These are phyloP conservation scores for Campylomormyrus numenius DNA, from an alignment of 2,113 vertebrate species.

Conservation along the genomic window DNA sequence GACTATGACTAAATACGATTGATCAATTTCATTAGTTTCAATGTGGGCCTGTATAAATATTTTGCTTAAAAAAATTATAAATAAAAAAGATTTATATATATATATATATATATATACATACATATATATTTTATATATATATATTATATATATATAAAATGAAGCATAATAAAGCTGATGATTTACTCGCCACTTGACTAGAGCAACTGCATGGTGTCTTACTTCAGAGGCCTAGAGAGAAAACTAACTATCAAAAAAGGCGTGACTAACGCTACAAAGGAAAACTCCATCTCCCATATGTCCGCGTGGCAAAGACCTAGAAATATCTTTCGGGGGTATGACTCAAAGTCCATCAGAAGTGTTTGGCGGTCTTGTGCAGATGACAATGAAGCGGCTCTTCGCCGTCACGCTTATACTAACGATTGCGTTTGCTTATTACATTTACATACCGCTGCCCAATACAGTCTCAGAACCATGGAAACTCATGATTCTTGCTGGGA, in stretches of 20 bases:
- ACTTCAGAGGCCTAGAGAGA: neutral
- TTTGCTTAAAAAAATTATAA: neutral
- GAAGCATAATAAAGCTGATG: neutral
- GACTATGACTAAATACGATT: neutral
- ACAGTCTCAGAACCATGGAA: conserved; percentile 68
- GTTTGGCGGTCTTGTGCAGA: neutral
- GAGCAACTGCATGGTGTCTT: neutral
- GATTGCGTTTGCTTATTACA: conserved; percentile 63
- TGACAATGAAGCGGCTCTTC: conserved; percentile 40
- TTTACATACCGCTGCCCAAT: conserved; percentile 69
- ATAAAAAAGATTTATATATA: too few relatives aligned
- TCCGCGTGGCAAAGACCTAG: neutral
- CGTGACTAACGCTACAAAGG: neutral
- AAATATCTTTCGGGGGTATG: neutral
- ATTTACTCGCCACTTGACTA: neutral
- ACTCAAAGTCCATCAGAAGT: neutral
- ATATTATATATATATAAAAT: neutral
- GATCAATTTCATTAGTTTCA: neutral
- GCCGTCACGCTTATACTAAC: conserved; percentile 34
- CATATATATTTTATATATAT: too few relatives aligned
- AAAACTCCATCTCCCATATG: conserved; percentile 38
- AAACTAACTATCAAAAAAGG: neutral
- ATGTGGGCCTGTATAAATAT: neutral
- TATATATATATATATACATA: too few relatives aligned
- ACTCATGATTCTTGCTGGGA: conserved; percentile 70